These are phyloP conservation scores for Eupithecia insigniata DNA, from an alignment of 2,888 invertebrate genomes.

Conservation along the genomic window DNA sequence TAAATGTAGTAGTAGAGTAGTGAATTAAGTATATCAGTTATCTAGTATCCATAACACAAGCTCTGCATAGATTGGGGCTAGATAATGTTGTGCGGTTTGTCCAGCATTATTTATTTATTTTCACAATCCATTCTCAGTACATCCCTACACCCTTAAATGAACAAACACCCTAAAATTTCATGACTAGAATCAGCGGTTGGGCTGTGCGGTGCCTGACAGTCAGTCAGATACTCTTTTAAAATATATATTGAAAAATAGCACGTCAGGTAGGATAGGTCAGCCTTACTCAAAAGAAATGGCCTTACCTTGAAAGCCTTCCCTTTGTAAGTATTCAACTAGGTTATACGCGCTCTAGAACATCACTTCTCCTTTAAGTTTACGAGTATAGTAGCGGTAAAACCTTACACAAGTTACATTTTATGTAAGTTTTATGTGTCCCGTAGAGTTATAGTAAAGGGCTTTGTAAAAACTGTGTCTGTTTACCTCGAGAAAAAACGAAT, in stretches of 20 bases:
- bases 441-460: slow-evolving; percentile 40
- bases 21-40: no score
- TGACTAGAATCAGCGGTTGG: no score
- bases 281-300: neutral
- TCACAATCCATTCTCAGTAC: no score
- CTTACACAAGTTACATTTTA: slow-evolving; percentile 53
- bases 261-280: neutral
- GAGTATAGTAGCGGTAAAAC: slow-evolving; percentile 54
- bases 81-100: no score
- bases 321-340: neutral
- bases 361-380: slow-evolving; percentile 30
- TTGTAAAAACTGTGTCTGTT: slow-evolving; percentile 40
- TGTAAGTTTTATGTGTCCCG: slow-evolving; percentile 45
- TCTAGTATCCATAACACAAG: no score
- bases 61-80: no score
- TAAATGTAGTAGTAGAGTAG: no score
- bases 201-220: no score
- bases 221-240: no score
- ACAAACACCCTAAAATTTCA: no score
- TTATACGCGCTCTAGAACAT: slow-evolving; percentile 21
- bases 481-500: slow-evolving; percentile 32
- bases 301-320: neutral
- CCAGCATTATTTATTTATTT: no score
- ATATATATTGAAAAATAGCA: neutral
- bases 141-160: no score